These are phyloP conservation scores for Coregonus suidteri DNA, from an alignment of 2,797 vertebrate genomes.

Conservation along the genomic window DNA sequence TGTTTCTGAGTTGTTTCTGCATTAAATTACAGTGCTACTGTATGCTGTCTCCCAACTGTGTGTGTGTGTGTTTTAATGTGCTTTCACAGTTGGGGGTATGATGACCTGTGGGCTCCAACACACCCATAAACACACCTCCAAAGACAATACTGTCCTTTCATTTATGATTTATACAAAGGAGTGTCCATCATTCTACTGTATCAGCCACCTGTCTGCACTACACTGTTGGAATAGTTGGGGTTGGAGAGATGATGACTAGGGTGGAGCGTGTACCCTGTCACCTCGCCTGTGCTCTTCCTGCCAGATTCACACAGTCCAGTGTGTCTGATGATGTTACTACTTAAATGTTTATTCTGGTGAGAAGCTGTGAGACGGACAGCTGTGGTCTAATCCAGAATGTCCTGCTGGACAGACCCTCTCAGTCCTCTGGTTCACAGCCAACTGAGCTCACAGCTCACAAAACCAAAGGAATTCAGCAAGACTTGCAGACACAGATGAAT, in stretches of 20 bases:
- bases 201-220: neutral
- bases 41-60: neutral
- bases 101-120: neutral
- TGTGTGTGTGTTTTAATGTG: neutral
- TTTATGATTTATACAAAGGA: neutral
- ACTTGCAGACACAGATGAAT: too few relatives aligned
- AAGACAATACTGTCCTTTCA: neutral
- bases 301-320: constrained; percentile 23
- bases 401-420: constrained; percentile 47
- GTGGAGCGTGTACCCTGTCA: neutral
- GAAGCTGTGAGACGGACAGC: constrained; percentile 71
- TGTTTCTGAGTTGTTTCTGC: neutral
- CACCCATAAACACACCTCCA: neutral
- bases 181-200: neutral
- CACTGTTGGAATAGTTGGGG: neutral
- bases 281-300: neutral
- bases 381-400: constrained; percentile 62
- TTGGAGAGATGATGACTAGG: neutral
- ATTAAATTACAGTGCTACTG: neutral
- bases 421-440: constrained; percentile 35
- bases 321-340: constrained; percentile 56
- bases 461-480: constrained; percentile 25
- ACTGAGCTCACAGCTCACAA: constrained; percentile 10
- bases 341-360: constrained; percentile 19
- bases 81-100: neutral